These are phyloP conservation scores for Astyanax mexicanus DNA, from an alignment of 2,797 vertebrate species.

Conservation along the genomic window DNA sequence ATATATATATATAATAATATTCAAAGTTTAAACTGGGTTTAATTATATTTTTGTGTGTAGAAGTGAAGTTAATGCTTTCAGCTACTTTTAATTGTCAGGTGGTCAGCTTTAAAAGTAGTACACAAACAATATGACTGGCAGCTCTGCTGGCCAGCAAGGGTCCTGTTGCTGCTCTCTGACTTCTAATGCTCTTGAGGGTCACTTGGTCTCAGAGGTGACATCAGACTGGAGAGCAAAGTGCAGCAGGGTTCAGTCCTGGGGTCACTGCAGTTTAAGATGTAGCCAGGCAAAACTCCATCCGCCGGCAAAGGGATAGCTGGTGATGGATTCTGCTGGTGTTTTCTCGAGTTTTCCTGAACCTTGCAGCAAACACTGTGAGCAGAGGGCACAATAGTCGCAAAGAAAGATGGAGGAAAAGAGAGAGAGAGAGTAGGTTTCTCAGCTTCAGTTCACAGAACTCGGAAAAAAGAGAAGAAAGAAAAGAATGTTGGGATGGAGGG, in stretches of 20 bases:
- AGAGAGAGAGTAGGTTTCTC: conserved; percentile 68
- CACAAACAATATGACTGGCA: conserved; percentile 66
- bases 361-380: conserved; percentile 73
- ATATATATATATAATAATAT: too few relatives aligned
- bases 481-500: conserved; percentile 34
- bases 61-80: neutral
- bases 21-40: neutral
- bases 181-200: conserved; percentile 73
- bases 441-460: conserved; percentile 77
- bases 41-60: too few relatives aligned
- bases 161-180: conserved; percentile 70
- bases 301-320: conserved; percentile 70
- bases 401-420: conserved; percentile 42
- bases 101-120: conserved; percentile 23
- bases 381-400: conserved; percentile 67
- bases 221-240: conserved; percentile 73
- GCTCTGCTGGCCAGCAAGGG: conserved; percentile 66
- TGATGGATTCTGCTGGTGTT: conserved; percentile 79
- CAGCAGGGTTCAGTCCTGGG: conserved; percentile 78
- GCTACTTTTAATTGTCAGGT: conserved; percentile 11
- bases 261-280: conserved; percentile 80
- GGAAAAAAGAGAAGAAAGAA: conserved; percentile 62
- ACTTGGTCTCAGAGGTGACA: conserved; percentile 75
- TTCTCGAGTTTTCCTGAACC: conserved; percentile 82
- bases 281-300: conserved; percentile 77